Conservation (phyloP, 2,888 invertebrate genomes). For the Dexiosoma caninum region DNA sequence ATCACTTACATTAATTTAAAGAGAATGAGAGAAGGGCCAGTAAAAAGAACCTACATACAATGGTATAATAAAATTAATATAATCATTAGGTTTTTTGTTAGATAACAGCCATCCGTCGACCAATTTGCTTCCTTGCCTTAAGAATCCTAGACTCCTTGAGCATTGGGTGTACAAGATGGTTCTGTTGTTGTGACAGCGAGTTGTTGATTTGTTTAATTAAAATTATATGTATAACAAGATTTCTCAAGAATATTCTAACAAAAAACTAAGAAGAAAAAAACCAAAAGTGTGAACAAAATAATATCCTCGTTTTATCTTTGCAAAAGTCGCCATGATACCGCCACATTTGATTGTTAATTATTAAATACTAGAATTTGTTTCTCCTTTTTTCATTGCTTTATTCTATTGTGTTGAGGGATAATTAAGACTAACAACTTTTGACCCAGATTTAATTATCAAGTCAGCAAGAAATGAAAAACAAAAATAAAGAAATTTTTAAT, state of each 20-base stretch:
- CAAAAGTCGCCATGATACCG: not conserved
- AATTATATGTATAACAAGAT: constrained; percentile 39
- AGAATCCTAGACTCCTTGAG: not conserved
- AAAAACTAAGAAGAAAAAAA: not conserved
- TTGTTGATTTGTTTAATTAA: constrained; percentile 51
- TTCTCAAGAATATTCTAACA: not conserved
- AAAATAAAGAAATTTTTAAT: not conserved
- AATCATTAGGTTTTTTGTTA: constrained; percentile 31
- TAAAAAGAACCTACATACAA: not conserved
- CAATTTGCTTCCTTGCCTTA: not conserved
- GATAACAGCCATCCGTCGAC: constrained; percentile 26
- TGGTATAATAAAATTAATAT: constrained; percentile 4
- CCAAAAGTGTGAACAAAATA: not conserved
- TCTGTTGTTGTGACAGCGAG: constrained; percentile 23
- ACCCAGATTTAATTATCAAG: constrained; percentile 26
- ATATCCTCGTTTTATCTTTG: not conserved
- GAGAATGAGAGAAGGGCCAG: not conserved
- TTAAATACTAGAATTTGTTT: not conserved
- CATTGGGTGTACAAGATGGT: not conserved
- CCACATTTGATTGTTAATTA: constrained; percentile 13
- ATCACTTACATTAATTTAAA: constrained; percentile 1
- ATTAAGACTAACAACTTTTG: constrained; percentile 8
- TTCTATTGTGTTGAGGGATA: not conserved
- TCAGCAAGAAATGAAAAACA: not conserved
- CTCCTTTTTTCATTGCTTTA: not conserved